Percentiles rank a stretch among this genome's conserved stretches.
Conservation (phyloP, 30 jellyfish, hydroid and myxozoan genomes). For the Aurelia coerulea region DNA sequence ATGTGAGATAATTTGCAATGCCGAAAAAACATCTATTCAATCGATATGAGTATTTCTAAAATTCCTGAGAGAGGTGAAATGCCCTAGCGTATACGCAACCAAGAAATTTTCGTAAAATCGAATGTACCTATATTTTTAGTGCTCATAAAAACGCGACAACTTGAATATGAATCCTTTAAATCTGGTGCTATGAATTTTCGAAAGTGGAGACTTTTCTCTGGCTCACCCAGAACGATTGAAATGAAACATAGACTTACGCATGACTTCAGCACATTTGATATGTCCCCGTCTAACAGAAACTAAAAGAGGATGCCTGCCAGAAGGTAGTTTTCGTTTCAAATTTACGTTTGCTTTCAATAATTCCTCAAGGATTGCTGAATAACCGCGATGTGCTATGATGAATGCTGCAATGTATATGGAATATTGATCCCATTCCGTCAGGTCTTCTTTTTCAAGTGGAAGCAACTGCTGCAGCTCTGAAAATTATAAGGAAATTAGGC, state of each 20-base stretch:
- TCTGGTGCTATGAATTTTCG: too few species aligned
- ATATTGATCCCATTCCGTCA: conserved; percentile 34
- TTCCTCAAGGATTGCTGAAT: conserved; percentile 25
- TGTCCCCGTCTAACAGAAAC: conserved; percentile 77
- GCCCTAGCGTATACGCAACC: too few species aligned
- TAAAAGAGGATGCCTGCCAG: conserved; percentile 72
- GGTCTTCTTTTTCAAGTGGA: neutral
- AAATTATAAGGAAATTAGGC: neutral
- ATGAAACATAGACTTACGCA: conserved; percentile 56
- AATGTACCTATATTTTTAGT: too few species aligned
- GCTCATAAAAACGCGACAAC: too few species aligned
- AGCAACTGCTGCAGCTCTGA: conserved; percentile 20
- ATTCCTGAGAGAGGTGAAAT: too few species aligned
- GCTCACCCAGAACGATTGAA: too few species aligned
- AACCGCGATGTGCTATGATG: conserved; percentile 66
- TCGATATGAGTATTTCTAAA: too few species aligned
- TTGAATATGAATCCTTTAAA: too few species aligned
- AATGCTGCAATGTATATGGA: conserved; percentile 53
- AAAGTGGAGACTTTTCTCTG: too few species aligned
- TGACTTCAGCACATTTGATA: conserved; percentile 57
- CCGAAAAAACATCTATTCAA: too few species aligned
- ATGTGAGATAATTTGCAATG: too few species aligned
- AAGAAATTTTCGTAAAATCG: too few species aligned
- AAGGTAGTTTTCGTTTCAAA: conserved; percentile 47
- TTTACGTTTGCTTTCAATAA: conserved; percentile 30